Evolutionary conservation across 2,113 vertebrate genomes (phyloP).

Genomic region (Oreochromis niloticus): DNA sequence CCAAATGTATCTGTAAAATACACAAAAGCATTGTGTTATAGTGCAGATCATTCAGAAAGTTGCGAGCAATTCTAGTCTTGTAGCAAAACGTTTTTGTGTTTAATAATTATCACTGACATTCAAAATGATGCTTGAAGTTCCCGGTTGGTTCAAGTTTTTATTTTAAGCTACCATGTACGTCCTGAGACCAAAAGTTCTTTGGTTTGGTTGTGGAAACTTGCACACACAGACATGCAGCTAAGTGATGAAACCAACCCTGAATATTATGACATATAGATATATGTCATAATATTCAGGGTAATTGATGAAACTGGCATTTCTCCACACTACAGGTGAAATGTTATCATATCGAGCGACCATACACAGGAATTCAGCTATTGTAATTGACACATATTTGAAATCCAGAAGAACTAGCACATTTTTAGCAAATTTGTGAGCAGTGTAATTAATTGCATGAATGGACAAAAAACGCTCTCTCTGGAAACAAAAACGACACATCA

Average conservation of each 20-base stretch:
- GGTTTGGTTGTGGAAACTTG: neutral
- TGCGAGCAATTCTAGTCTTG: neutral
- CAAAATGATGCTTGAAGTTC: neutral
- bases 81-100: neutral
- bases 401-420: neutral
- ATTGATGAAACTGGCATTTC: neutral
- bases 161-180: neutral
- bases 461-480: neutral
- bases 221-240: neutral
- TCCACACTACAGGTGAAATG: neutral
- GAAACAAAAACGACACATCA: neutral
- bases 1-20: neutral
- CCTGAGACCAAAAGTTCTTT: neutral
- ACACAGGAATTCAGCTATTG: neutral
- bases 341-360: neutral
- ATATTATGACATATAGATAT: no score
- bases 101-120: neutral
- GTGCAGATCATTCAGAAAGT: neutral
- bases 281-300: neutral
- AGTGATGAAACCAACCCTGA: neutral
- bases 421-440: neutral
- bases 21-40: neutral
- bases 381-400: neutral
- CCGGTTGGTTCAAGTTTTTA: neutral
- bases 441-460: neutral